Conservation (phyloP, 1,140 invertebrate species). For the Platorchestia sp. region DNA sequence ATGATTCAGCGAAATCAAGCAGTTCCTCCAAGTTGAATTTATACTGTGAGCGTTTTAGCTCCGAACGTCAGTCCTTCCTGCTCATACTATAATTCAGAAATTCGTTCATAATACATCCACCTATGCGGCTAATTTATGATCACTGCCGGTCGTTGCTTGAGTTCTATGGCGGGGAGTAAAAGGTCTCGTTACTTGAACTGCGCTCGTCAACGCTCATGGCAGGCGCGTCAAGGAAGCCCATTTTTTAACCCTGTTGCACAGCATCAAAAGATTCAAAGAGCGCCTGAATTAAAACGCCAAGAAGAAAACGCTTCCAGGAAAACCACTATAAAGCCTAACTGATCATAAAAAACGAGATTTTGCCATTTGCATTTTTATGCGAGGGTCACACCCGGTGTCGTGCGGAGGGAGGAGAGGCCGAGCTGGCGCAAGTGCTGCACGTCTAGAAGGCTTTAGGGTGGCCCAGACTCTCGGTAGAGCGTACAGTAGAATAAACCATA, state of each 20-base stretch:
- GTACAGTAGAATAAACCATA: background rate
- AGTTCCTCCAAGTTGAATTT: background rate
- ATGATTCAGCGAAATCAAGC: background rate
- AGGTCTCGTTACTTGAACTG: conserved; percentile 9
- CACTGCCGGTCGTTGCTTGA: background rate
- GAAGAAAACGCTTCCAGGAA: conserved; percentile 40
- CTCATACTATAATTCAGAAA: background rate
- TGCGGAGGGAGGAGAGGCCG: background rate
- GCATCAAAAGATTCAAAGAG: conserved; percentile 34
- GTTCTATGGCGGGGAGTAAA: conserved; percentile 1
- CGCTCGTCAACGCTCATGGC: background rate
- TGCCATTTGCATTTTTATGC: conserved; percentile 53
- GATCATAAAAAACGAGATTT: conserved; percentile 54
- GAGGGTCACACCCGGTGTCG: background rate
- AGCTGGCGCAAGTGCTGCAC: background rate
- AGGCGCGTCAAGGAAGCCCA: conserved; percentile 6
- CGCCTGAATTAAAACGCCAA: conserved; percentile 38
- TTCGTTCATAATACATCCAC: background rate
- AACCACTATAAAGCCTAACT: conserved; percentile 53
- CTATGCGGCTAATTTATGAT: background rate
- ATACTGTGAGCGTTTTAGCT: background rate
- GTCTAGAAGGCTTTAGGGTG: background rate
- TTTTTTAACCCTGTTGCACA: conserved; percentile 1
- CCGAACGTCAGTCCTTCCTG: background rate
- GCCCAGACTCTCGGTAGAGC: background rate